These are phyloP conservation scores for Decapterus maruadsi DNA, from an alignment of 2,797 vertebrate genomes.

Conservation along the genomic window DNA sequence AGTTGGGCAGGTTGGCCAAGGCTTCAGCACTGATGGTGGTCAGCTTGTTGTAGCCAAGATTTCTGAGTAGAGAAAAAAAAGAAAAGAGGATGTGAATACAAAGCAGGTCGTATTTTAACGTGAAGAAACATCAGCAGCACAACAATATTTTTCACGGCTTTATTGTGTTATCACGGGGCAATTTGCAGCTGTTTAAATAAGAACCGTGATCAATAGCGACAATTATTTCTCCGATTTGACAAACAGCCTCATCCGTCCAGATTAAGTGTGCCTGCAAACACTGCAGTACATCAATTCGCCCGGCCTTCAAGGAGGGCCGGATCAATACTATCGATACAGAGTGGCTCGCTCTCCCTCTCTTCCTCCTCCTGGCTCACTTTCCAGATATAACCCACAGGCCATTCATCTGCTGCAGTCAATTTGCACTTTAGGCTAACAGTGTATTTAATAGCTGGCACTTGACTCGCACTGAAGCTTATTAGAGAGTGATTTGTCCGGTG, in stretches of 20 bases:
- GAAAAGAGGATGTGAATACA: constrained; percentile 17
- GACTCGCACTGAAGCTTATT: constrained; percentile 86
- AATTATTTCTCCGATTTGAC: constrained; percentile 62
- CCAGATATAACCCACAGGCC: constrained; percentile 83
- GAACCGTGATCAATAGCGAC: constrained; percentile 51
- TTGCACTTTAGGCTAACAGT: constrained; percentile 86
- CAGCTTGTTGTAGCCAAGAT: constrained; percentile 96
- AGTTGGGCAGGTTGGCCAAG: constrained; percentile 89
- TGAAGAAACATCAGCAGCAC: background rate
- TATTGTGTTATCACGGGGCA: constrained; percentile 5
- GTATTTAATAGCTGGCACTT: constrained; percentile 87
- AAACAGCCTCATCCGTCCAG: constrained; percentile 56
- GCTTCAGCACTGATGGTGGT: constrained; percentile 86
- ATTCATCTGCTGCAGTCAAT: constrained; percentile 91
- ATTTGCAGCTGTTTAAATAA: constrained; percentile 38
- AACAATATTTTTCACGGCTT: background rate
- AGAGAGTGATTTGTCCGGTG: constrained; percentile 89
- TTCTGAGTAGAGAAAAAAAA: constrained; percentile 82
- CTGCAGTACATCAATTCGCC: constrained; percentile 67
- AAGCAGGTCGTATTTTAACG: background rate
- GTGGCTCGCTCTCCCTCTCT: constrained; percentile 43
- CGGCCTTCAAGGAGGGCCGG: constrained; percentile 74
- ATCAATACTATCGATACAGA: constrained; percentile 87
- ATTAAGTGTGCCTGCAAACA: constrained; percentile 64
- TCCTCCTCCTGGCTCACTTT: constrained; percentile 82